Evolutionary conservation across 2,888 invertebrate genomes (phyloP).

Genomic region (Lithophane semibrunnea): DNA sequence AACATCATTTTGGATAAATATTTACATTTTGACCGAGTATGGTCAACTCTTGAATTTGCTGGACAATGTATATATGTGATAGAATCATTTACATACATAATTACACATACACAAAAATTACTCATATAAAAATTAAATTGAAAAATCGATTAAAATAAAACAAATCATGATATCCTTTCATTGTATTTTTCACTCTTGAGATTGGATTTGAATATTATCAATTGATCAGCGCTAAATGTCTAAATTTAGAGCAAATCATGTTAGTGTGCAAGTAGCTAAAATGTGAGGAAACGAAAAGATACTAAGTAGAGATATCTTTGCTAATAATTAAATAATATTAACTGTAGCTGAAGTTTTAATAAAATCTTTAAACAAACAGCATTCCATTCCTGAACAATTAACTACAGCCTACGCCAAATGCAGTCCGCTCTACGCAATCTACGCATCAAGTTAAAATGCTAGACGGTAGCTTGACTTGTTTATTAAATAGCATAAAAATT

Average conservation of each 20-base stretch:
- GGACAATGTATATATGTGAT: slow-evolving; percentile 47
- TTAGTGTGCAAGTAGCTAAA: neutral
- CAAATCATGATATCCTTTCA: neutral
- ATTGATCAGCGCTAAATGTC: slow-evolving; percentile 50
- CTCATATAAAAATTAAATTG: slow-evolving; percentile 23
- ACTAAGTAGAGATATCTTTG: neutral
- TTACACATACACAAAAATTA: slow-evolving; percentile 45
- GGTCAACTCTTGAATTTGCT: slow-evolving; percentile 4
- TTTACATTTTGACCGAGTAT: slow-evolving; percentile 23
- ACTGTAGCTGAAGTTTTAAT: neutral
- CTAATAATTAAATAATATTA: neutral
- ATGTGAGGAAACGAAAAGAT: neutral
- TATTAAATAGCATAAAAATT: neutral
- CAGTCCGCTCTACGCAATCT: slow-evolving; percentile 1
- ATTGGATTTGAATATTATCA: slow-evolving; percentile 22
- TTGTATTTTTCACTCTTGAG: slow-evolving; percentile 1
- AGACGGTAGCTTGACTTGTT: no score
- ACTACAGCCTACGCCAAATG: neutral
- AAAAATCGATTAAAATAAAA: slow-evolving; percentile 28
- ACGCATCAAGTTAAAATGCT: neutral
- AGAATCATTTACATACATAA: slow-evolving; percentile 50
- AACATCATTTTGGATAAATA: slow-evolving; percentile 53
- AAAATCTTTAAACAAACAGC: neutral
- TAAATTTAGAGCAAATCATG: neutral
- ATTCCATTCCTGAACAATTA: neutral